A percentile compares a stretch with the other conserved stretches of the same genome.
These are phyloP conservation scores for Canis aureus DNA, from an alignment of 2,113 vertebrate species.

Conservation along the genomic window DNA sequence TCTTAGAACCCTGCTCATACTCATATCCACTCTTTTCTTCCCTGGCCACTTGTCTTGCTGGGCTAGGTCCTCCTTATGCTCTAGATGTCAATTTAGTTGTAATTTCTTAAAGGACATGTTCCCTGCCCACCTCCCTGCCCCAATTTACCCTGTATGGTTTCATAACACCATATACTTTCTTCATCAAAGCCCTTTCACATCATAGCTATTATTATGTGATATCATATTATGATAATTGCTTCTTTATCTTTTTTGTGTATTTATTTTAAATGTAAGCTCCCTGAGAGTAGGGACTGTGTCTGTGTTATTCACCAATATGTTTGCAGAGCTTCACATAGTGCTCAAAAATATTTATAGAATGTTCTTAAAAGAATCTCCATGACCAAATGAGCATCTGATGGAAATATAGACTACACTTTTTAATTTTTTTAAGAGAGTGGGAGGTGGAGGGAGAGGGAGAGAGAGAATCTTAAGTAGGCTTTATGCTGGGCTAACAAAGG, in stretches of 20 bases:
- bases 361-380: background rate
- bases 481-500: background rate
- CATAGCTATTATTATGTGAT: background rate
- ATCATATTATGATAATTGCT: background rate
- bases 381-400: background rate
- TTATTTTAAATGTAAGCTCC: background rate
- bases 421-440: background rate
- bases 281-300: background rate
- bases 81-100: background rate
- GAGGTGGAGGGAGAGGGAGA: background rate
- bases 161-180: background rate
- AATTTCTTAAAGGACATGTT: background rate
- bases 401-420: background rate
- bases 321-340: background rate
- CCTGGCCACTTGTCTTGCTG: background rate
- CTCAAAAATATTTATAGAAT: background rate
- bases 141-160: background rate
- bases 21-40: background rate
- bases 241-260: background rate
- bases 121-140: background rate
- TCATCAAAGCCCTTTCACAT: background rate
- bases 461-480: background rate
- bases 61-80: background rate
- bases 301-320: background rate
- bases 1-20: background rate